Evolutionary conservation across 2,888 invertebrate genomes (phyloP), one percentile per base, ranked within the genome.

Genomic region (Euphydryas editha): DNA sequence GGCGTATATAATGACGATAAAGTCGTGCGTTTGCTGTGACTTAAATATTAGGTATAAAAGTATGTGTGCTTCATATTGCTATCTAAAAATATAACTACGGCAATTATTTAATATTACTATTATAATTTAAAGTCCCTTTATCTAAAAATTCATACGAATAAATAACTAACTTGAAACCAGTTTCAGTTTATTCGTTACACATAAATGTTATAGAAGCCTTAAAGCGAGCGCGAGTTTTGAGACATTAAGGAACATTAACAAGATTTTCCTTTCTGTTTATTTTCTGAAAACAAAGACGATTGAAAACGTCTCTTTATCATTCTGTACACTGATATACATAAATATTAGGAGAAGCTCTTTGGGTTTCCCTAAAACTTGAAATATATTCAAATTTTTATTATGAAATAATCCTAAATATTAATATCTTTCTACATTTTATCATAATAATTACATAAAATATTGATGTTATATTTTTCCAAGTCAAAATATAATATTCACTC

Each of bases 231-330:
- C 30, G 36, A 55, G 18, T 55, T 55, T 55, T 55, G 17, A 55
- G 36, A 55, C 55, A 55, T 55, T 55, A 55, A 55, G 30, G n/a
- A 36, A 55, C 55, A 36, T 36, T 36, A n/a, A 55, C 55, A 55
- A 55, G 55, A 36, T 36, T 55, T 55, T 55, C 55, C 55, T 36
- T 55, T 55, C 55, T 30, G 55, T 30, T 55, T 55, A 36, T 55
- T 55, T 36, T 55, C 30, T 55, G 55, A 18, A 36, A 36, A 55
- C 55, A 18, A 36, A 30, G 36, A 24, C 36, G 13, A n/a, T 20
- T n/a, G 30, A 30, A 55, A 20, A 47, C 20, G 47, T 20, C 18
- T 47, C 47, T 18, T 47, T 47, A 17, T 46, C 17, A 47, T 13
- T 47, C 18, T 20, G 20, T 51, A 24, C 21, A 24, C 49, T 24